phyloP scores from a whole-genome alignment of 2,888 invertebrate genomes.

The Plutella xylostella region DNA sequence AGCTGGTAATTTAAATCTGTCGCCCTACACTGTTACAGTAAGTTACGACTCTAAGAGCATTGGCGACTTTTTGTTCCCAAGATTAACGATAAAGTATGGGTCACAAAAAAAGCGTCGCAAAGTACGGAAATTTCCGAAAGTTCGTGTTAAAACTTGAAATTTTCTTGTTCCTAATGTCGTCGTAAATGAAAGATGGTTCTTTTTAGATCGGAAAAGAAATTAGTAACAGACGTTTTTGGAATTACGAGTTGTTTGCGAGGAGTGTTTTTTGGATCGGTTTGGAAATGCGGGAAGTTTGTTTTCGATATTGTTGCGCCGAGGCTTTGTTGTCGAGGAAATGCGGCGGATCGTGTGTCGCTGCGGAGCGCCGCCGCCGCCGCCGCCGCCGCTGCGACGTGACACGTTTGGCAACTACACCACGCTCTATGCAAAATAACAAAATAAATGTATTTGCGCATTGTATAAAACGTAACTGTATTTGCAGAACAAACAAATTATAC shows the following conservation, averaged over 20 bases:
- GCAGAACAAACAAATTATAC: no score
- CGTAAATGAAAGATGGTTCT: slow-evolving; percentile 67
- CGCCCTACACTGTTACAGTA: no score
- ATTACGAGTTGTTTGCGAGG: slow-evolving; percentile 50
- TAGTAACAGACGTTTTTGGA: slow-evolving; percentile 64
- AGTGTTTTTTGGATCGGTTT: slow-evolving; percentile 21
- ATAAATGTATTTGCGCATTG: no score
- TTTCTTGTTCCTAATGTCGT: slow-evolving; percentile 66
- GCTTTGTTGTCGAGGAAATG: no score
- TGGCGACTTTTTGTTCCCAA: slow-evolving; percentile 59
- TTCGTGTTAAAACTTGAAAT: slow-evolving; percentile 63
- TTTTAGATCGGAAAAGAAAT: slow-evolving; percentile 67
- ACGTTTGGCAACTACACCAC: slow-evolving; percentile 30
- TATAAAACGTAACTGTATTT: no score
- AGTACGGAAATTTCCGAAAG: slow-evolving; percentile 65
- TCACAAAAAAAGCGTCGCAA: slow-evolving; percentile 60
- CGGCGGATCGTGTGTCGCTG: no score
- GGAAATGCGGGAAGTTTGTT: slow-evolving; percentile 14
- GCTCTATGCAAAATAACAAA: no score
- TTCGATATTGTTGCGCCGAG: slow-evolving; percentile 4
- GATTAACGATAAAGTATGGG: slow-evolving; percentile 65
- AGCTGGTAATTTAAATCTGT: slow-evolving; percentile 48
- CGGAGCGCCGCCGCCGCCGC: slow-evolving; percentile 42
- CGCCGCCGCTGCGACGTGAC: slow-evolving; percentile 34
- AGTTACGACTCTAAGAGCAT: slow-evolving; percentile 38